A percentile compares a stretch with the other conserved stretches of the same genome.
These are phyloP conservation scores for Euphydryas editha DNA, from an alignment of 2,888 invertebrate species.

Conservation along the genomic window DNA sequence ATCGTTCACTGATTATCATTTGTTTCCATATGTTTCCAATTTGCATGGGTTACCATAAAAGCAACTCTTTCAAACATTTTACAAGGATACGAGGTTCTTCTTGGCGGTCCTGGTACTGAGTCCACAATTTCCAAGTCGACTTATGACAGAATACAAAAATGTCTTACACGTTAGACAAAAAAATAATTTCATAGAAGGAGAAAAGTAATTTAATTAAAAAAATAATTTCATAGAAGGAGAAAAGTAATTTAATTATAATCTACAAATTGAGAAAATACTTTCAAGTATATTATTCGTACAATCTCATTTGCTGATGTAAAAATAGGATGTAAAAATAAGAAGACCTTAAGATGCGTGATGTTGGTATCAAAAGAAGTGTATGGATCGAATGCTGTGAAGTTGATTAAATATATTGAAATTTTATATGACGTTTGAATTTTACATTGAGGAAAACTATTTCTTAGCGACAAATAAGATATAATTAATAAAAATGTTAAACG, in stretches of 20 bases:
- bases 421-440: too few species aligned
- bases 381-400: too few species aligned
- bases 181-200: constrained; percentile 32
- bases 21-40: constrained; percentile 48
- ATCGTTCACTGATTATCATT: neutral
- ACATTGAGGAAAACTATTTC: too few species aligned
- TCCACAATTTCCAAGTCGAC: constrained; percentile 51
- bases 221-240: constrained; percentile 28
- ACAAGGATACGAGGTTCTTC: constrained; percentile 49
- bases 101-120: constrained; percentile 45
- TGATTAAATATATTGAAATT: too few species aligned
- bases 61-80: constrained; percentile 52
- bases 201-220: neutral
- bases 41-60: constrained; percentile 54
- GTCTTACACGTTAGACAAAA: constrained; percentile 49
- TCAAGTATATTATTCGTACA: neutral
- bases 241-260: neutral
- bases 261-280: neutral
- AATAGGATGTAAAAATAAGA: too few species aligned
- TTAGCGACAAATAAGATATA: too few species aligned
- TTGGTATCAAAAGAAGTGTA: too few species aligned
- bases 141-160: constrained; percentile 53
- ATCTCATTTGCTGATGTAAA: neutral
- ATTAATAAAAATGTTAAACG: too few species aligned
- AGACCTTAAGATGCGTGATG: too few species aligned